Conservation (phyloP, 2,797 vertebrate species). For the Chrysocyon brachyurus region DNA sequence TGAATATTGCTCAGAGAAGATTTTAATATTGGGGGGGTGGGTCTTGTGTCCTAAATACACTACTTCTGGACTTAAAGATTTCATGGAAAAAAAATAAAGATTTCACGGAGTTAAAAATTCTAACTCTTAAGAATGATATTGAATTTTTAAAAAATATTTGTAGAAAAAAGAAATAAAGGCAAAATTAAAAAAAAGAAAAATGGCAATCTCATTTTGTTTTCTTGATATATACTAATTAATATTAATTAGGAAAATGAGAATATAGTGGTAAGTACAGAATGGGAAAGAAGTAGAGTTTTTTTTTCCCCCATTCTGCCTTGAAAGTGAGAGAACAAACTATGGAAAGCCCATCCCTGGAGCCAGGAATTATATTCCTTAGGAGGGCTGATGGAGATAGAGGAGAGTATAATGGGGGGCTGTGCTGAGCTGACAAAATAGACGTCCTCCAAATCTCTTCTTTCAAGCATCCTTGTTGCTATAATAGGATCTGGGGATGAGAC, state of each 20-base stretch:
- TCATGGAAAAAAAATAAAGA: background rate
- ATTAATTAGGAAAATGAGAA: background rate
- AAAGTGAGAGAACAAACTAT: background rate
- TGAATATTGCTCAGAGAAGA: background rate
- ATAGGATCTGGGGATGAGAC: background rate
- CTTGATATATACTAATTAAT: background rate
- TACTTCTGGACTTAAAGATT: background rate
- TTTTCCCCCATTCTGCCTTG: background rate
- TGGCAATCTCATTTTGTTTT: background rate
- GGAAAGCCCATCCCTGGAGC: background rate
- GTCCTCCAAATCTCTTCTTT: background rate
- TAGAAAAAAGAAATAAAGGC: background rate
- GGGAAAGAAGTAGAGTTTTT: background rate
- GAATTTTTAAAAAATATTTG: background rate
- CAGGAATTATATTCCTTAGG: background rate
- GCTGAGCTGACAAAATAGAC: background rate
- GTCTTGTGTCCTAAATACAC: background rate
- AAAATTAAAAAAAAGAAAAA: background rate
- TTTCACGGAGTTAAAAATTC: background rate
- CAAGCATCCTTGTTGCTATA: background rate
- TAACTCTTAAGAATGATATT: background rate
- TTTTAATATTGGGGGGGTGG: background rate
- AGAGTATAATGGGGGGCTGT: fast-evolving
- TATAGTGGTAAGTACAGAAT: fast-evolving
- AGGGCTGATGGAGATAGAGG: background rate